Percentiles rank a stretch among this genome's conserved stretches.
These are phyloP conservation scores for Eulemur macaco DNA, from an alignment of 2,113 vertebrate species.

Conservation along the genomic window DNA sequence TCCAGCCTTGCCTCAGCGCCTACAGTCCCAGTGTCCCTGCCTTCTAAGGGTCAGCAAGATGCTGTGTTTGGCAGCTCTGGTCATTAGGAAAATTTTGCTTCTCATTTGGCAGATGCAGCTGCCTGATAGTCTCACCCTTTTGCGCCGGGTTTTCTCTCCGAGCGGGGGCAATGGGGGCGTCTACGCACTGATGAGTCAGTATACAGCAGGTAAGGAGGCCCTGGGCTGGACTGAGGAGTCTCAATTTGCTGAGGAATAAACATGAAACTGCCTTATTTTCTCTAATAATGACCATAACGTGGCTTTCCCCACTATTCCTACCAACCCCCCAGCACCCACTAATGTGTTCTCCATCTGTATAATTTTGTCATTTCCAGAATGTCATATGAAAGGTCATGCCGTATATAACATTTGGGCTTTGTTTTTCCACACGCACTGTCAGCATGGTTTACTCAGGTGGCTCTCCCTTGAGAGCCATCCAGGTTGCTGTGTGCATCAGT, in stretches of 20 bases:
- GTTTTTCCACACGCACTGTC: not conserved
- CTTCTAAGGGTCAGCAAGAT: not conserved
- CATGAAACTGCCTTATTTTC: not conserved
- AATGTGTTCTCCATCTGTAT: not conserved
- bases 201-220: not conserved
- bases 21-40: fast-evolving
- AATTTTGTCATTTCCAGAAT: not conserved
- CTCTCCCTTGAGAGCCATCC: not conserved
- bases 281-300: not conserved
- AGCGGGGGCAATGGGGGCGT: fast-evolving
- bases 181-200: fast-evolving
- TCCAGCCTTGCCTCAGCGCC: not conserved
- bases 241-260: not conserved
- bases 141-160: not conserved
- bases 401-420: not conserved
- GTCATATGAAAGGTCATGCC: not conserved
- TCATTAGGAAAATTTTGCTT: not conserved
- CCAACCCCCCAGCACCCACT: not conserved
- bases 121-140: not conserved
- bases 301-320: not conserved
- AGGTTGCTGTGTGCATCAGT: not conserved
- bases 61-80: not conserved
- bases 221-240: no score
- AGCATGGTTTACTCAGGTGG: not conserved
- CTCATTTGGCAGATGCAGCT: not conserved